A percentile compares a stretch with the other conserved stretches of the same genome.
Evolutionary conservation across 2,888 invertebrate species (phyloP).

Genomic region (Aplocera efformata): DNA sequence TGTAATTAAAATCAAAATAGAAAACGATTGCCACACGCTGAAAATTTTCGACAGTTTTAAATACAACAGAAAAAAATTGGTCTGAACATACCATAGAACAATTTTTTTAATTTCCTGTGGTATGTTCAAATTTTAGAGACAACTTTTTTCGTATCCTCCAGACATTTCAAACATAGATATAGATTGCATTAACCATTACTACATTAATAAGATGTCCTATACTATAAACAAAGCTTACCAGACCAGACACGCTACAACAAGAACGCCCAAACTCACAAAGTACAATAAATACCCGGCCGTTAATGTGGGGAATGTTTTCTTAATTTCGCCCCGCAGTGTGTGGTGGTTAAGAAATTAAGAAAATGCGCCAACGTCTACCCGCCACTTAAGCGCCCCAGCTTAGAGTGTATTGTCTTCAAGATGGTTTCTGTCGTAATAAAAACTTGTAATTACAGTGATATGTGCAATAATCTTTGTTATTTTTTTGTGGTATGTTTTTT

Average conservation of each 20-base stretch:
- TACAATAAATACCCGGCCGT: constrained; percentile 26
- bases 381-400: constrained; percentile 63
- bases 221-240: neutral
- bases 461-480: constrained; percentile 49
- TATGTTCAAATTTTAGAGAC: too few relatives aligned
- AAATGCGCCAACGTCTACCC: constrained; percentile 66
- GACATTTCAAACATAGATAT: too few relatives aligned
- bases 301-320: constrained; percentile 75
- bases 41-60: too few relatives aligned
- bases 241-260: constrained; percentile 3
- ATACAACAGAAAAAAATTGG: too few relatives aligned
- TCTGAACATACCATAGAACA: too few relatives aligned
- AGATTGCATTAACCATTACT: too few relatives aligned
- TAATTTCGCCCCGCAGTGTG: constrained; percentile 76
- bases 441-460: constrained; percentile 69
- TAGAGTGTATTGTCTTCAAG: constrained; percentile 67
- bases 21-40: too few relatives aligned
- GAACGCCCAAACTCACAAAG: constrained; percentile 3
- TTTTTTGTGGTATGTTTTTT: constrained; percentile 24
- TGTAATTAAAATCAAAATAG: too few relatives aligned
- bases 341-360: constrained; percentile 74
- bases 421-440: constrained; percentile 72
- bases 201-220: too few relatives aligned
- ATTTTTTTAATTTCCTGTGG: too few relatives aligned
- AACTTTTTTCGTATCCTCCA: too few relatives aligned